Evolutionary conservation across 2,113 vertebrate genomes (phyloP), one percentile per base, ranked within the genome.

Genomic region (Parotia lawesii): DNA sequence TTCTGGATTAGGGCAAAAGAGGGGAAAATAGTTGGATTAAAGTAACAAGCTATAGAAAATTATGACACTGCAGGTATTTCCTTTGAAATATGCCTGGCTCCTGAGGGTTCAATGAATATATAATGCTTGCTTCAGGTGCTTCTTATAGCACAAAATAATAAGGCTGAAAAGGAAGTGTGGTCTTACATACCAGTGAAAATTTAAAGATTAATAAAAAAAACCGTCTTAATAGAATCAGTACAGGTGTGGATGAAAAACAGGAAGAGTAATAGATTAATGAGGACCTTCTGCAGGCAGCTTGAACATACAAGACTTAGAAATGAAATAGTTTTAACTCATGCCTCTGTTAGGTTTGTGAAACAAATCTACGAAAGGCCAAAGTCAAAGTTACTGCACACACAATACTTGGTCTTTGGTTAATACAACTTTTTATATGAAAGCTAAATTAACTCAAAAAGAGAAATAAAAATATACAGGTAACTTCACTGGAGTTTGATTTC

Each of bases 101-200:
- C 85, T 50, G 60, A 81, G 53, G 60, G 91, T 90, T 93, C 92
- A 95, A 94, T 95, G 93, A 92, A 96, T 97, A 88, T 90, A 85
- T 93, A 96, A 96, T 90, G n/a, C 15, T 83, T 95, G 71, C 83
- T 96, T 83, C 87, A 85, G 82, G 91, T 93, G 44, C 35, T 88
- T 94, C 73, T 79, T 74, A 83, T 10, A 78, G 53, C n/a, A 77
- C 53, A 92, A 91, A 94, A 89, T 88, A 94, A 87, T 70, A 87
- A 80, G 61, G 10, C 11, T 89, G 74, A n/a, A 90, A 87, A 85
- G 27, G 50, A 90, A 88, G 45, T 72, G 24, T 73, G 44, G 85
- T 65, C 51, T 84, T 84, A 87, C 54, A 88, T 70, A 85, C 5
- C 7, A 86, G 60, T 37, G 44, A 93, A 91, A 91, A 90, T 84